These are phyloP conservation scores for Camelus dromedarius DNA, from an alignment of 2,113 vertebrate species.

Conservation along the genomic window DNA sequence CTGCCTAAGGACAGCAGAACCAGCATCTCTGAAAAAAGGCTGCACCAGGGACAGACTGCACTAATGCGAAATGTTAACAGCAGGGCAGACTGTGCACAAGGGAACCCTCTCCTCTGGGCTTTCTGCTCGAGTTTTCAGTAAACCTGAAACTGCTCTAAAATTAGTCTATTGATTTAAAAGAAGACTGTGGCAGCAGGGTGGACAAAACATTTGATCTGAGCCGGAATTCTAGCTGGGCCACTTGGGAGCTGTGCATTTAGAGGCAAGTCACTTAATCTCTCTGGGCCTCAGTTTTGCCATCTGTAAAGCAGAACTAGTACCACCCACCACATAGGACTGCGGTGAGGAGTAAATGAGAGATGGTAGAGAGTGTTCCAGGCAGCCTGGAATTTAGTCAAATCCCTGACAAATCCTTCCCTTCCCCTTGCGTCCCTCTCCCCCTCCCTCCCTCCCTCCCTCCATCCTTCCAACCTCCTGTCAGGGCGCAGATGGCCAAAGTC, in stretches of 20 bases:
- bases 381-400: neutral
- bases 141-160: conserved; percentile 26
- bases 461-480: neutral
- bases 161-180: neutral
- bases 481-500: conserved; percentile 68
- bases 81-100: neutral
- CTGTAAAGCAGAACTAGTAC: neutral
- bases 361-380: neutral
- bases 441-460: neutral
- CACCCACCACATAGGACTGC: neutral
- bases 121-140: neutral
- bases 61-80: neutral
- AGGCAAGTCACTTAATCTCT: neutral
- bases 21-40: neutral
- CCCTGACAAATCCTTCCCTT: neutral
- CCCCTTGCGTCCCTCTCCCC: neutral
- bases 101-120: neutral
- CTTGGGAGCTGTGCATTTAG: neutral
- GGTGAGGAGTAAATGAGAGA: neutral
- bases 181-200: neutral
- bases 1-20: neutral
- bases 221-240: neutral
- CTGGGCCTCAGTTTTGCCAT: neutral
- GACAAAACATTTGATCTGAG: neutral
- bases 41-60: too few species aligned